Base-by-base conservation (phyloP, 2,113 vertebrate genomes). In the Takifugu flavidus region DNA sequence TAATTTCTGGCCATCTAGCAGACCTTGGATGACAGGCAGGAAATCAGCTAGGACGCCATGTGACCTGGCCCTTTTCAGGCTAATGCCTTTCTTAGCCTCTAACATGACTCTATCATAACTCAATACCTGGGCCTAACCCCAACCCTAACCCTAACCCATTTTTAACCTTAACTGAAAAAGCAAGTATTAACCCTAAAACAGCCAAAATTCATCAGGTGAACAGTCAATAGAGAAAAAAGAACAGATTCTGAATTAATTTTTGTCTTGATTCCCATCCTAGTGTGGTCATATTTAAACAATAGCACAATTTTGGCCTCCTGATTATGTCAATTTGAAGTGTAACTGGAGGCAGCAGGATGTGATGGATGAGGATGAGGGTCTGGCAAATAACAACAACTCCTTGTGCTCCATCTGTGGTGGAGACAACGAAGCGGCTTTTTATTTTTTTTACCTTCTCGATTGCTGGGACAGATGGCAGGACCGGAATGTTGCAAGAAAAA, bases 401-500 rank as follows among this genome's bases (percentile, higher is more conserved):
- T 44, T n/a, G 27, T 51, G 42, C 64, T 53, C 2, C 7, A 43
- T 25, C 56, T 62, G 44, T 28, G 20, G 10, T 53, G 42, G 42
- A 68, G 14, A 20, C 55, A 25, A 25, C 34, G 61, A 68, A 62
- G 55, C 45, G 49, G 10, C 14, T 52, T 39, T 44, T 39, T 39
- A 8, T 11, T 39, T 39, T 39, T 39, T 64, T 54, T 60, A 5
- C 14, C 59, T 51, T 5, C 4, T 50, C 31, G 56, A 70, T 61
- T 72, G 50, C 29, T 64, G 11, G 25, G 47, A 56, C 64, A 75
- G 53, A 71, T 74, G 62, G 61, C 15, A 28, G 6, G 3, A 34
- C 53, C 28, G 47, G 56, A n/a, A 53, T 13, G 45, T 11, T 13
- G 47, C 10, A 27, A 20, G 20, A 20, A 20, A 20, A 20, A 43